Evolutionary conservation across 1,140 invertebrate species (phyloP), one percentile per base, ranked within the genome.

Genomic region (Sipha flava): DNA sequence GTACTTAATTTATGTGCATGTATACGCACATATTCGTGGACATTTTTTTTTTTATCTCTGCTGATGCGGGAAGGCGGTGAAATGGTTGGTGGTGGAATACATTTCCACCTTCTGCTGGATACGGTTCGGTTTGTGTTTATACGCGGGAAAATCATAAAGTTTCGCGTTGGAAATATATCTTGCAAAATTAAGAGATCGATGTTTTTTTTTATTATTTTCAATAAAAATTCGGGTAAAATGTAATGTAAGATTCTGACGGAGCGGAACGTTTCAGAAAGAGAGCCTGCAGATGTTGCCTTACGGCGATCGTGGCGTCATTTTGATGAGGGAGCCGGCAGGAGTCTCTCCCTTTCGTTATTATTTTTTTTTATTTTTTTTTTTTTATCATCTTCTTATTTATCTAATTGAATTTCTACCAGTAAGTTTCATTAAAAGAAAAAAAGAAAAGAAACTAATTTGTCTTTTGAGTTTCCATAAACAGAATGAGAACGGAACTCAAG

Each of bases 361-460:
- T 77, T 77, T 77, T 1, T 37, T 9, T 54, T 54, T 21, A 64
- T 64, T 64, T 64, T 64, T 34, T n/a, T 34, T 68, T 21, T 73
- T 73, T 75, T 37, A 34, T 40, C 21, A 75, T 77, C 34, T 3
- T 59, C 23, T 59, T 72, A 21, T 54, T 77, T 59, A 40, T 77
- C 14, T 77, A 77, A 77, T 77, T 77, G 49, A 77, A 77, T 77
- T 77, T 57, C 0, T 54, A 40, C 73, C 49, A 77, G 52, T 26
- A 77, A 59, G 34, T 77, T 77, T 77, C 52, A 77, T 57, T 59
- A 59, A 29, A 18, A 47, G 0, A 43, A 40, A 66, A 21, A 49
- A 72, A 29, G 1, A 37, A 75, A 57, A 77, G 73, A 77, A 77
- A 77, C 73, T 77, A 77, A 77, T 77, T 77, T 77, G 49, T 77